Conservation (phyloP, 1,140 invertebrate species). For the Heliconius himera region DNA sequence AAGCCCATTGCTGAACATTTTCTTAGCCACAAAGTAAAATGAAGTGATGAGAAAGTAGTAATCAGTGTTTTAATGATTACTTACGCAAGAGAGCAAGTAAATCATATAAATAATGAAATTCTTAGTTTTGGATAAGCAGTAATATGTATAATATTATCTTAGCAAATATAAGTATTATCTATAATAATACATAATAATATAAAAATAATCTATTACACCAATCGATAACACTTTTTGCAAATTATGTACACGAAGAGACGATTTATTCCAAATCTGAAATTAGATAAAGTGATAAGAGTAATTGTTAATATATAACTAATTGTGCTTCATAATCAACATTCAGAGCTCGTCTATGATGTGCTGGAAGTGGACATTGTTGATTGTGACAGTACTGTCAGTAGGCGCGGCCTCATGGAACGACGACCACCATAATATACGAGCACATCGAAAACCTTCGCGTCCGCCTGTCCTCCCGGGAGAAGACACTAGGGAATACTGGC, state of each 20-base stretch:
- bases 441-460: background rate
- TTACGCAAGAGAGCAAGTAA: no score
- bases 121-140: no score
- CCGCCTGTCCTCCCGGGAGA: background rate
- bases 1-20: no score
- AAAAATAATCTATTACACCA: background rate
- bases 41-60: no score
- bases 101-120: no score
- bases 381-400: background rate
- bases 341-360: background rate
- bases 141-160: no score
- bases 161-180: background rate
- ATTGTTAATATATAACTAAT: background rate
- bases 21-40: no score
- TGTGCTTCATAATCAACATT: background rate
- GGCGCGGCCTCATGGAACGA: background rate
- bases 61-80: no score
- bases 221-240: background rate
- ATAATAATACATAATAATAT: background rate
- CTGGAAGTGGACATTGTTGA: conserved; percentile 10
- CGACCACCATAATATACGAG: background rate
- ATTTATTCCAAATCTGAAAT: background rate
- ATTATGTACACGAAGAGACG: background rate
- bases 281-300: background rate
- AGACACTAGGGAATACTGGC: conserved; percentile 20